A percentile compares a stretch with the other conserved stretches of the same genome.
Conservation (phyloP, 1,140 invertebrate species). For the Zelostemma sp. region DNA sequence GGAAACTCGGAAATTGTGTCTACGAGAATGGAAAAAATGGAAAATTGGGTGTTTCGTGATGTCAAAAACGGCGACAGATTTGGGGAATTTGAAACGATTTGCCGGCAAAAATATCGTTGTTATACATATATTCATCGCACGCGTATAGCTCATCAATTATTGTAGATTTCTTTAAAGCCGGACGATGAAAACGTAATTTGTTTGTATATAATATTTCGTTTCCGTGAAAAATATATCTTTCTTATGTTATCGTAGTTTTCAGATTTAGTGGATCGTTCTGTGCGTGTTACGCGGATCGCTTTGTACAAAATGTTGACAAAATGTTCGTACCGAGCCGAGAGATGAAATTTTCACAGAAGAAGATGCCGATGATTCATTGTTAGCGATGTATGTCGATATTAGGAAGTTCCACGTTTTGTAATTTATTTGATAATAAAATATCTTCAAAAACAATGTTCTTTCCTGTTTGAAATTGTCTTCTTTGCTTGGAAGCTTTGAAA, state of each 20-base stretch:
- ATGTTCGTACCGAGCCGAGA: background rate
- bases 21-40: no score
- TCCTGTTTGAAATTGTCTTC: no score
- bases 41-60: no score
- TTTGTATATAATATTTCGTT: conserved; percentile 1
- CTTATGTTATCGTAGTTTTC: background rate
- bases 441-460: no score
- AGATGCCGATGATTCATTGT: background rate
- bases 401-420: no score
- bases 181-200: background rate
- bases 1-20: no score
- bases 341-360: background rate
- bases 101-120: background rate
- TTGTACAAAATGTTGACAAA: conserved; percentile 1
- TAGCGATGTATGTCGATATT: no score
- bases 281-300: background rate
- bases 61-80: no score
- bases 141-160: background rate
- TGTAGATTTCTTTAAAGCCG: background rate
- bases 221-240: conserved; percentile 2
- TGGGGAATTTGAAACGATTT: no score
- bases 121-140: background rate
- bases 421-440: no score
- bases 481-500: no score
- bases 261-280: background rate